Evolutionary conservation across 1,140 invertebrate genomes (phyloP).

Genomic region (Centruroides sculpturatus): DNA sequence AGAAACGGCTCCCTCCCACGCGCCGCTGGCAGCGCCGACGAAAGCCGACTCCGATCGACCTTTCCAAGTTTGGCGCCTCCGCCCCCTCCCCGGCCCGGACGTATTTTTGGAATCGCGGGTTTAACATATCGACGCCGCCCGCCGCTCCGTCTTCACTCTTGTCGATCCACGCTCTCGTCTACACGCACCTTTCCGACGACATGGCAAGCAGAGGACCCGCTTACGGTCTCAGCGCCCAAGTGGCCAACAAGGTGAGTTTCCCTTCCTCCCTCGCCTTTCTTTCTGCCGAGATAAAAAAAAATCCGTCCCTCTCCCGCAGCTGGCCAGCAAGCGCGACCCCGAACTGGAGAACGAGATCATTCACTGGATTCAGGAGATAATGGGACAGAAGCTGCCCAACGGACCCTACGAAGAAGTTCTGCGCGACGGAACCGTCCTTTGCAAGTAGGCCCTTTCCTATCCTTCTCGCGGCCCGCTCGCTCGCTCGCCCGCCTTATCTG

Average conservation of each 20-base stretch:
- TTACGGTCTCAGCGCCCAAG: constrained; percentile 23
- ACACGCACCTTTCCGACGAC: neutral
- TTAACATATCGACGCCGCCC: no score
- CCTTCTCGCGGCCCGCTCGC: neutral
- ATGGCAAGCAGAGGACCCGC: constrained; percentile 23
- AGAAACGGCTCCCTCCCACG: no score
- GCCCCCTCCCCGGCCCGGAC: no score
- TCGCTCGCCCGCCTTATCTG: no score
- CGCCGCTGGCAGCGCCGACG: no score
- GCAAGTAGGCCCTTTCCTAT: constrained; percentile 35
- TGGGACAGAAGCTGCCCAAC: constrained; percentile 69
- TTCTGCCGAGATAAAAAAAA: neutral
- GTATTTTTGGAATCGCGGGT: no score
- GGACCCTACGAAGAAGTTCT: constrained; percentile 72
- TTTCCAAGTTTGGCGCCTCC: no score
- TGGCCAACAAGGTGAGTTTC: constrained; percentile 22
- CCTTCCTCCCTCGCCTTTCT: neutral
- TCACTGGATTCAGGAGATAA: constrained; percentile 75
- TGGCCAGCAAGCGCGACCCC: constrained; percentile 74
- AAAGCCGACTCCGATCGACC: no score
- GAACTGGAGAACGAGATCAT: constrained; percentile 75
- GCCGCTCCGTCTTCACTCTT: no score
- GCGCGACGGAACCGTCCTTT: constrained; percentile 76
- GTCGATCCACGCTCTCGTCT: no score
- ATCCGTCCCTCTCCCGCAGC: constrained; percentile 33